A percentile compares a stretch with the other conserved stretches of the same genome.
Evolutionary conservation across 2,113 vertebrate species (phyloP).

Genomic region (Corvus hawaiiensis): DNA sequence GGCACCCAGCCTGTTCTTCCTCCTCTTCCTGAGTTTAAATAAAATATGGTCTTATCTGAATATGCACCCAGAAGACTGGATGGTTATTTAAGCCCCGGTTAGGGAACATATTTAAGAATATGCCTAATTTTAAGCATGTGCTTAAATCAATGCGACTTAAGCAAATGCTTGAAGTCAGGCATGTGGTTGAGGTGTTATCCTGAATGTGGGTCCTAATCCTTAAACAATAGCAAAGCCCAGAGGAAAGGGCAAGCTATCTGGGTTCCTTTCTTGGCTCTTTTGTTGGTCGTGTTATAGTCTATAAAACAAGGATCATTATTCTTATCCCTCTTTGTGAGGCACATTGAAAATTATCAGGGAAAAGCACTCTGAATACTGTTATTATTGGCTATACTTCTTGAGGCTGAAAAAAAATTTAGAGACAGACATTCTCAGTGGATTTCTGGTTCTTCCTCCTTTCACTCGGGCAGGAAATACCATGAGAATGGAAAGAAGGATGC

Average conservation of each 20-base stretch:
- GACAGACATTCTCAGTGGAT: conserved; percentile 56
- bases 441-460: conserved; percentile 63
- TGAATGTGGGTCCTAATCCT: conserved; percentile 60
- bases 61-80: conserved; percentile 20
- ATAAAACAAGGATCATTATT: conserved; percentile 59
- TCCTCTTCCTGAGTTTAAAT: not conserved
- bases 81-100: not conserved
- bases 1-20: conserved; percentile 5
- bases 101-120: conserved; percentile 47
- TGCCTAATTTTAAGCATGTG: conserved; percentile 46
- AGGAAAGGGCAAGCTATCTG: conserved; percentile 49
- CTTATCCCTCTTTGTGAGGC: conserved; percentile 45
- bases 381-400: conserved; percentile 54
- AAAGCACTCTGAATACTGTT: conserved; percentile 54
- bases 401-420: conserved; percentile 11
- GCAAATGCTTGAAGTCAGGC: conserved; percentile 65
- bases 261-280: conserved; percentile 37
- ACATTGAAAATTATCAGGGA: conserved; percentile 52
- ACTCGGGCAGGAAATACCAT: conserved; percentile 53
- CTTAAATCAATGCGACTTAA: conserved; percentile 58
- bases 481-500: conserved; percentile 52
- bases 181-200: conserved; percentile 48
- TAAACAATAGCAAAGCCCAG: conserved; percentile 44
- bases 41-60: conserved; percentile 18
- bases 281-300: conserved; percentile 20